Conservation (phyloP, 1,140 invertebrate genomes). For the Portunus trituberculatus region DNA sequence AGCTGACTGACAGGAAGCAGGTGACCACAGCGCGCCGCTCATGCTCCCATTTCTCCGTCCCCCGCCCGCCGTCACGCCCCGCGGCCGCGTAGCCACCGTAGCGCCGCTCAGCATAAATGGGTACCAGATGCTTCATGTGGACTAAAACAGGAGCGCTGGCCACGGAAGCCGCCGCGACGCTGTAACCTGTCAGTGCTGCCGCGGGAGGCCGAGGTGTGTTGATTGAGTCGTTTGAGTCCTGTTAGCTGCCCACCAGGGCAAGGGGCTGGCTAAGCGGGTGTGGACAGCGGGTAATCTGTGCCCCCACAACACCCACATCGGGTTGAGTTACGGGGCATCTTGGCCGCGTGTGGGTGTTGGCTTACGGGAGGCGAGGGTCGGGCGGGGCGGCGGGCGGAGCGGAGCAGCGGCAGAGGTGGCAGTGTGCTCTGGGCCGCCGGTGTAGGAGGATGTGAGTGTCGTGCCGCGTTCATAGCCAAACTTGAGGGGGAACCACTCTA, state of each 20-base stretch:
- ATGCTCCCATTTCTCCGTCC: not conserved
- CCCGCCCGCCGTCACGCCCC: not conserved
- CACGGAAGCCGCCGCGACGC: not conserved
- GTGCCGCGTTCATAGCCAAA: not conserved
- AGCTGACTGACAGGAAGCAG: not conserved
- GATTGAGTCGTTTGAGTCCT: not conserved
- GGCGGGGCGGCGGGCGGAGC: not conserved
- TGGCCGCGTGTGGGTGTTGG: not conserved
- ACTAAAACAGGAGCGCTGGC: not conserved
- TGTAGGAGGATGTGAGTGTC: not conserved
- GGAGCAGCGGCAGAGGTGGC: not conserved
- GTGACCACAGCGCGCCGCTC: not conserved
- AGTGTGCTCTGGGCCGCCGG: constrained; percentile 6
- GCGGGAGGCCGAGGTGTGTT: not conserved
- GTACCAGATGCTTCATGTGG: not conserved
- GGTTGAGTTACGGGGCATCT: constrained; percentile 1
- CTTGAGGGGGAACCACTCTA: constrained; percentile 10
- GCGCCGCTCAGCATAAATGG: not conserved
- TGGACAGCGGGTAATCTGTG: not conserved
- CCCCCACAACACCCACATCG: not conserved
- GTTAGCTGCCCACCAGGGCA: not conserved
- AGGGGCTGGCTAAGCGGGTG: not conserved
- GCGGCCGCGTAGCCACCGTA: not conserved
- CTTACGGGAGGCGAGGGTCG: constrained; percentile 10
- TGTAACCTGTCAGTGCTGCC: not conserved